A percentile compares a stretch with the other conserved stretches of the same genome.
These are phyloP conservation scores for Electrona antarctica DNA, from an alignment of 2,113 vertebrate species.

Conservation along the genomic window DNA sequence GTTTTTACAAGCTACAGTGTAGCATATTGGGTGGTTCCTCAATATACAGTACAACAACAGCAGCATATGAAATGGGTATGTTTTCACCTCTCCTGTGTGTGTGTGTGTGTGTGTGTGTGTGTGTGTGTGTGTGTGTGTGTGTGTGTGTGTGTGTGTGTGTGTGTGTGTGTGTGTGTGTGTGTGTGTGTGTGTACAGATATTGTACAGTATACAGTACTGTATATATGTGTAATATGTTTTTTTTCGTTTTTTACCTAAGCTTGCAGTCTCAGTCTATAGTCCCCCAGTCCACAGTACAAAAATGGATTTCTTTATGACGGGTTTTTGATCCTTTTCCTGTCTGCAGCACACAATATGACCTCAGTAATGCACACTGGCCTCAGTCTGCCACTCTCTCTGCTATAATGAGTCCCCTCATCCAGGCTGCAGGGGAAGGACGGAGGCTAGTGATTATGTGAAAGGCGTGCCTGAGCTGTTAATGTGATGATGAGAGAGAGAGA, in stretches of 20 bases:
- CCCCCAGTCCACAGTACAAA: not conserved
- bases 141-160: no score
- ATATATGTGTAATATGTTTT: no score
- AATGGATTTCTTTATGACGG: not conserved
- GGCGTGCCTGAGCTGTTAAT: conserved; percentile 68
- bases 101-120: no score
- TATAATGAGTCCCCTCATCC: conserved; percentile 70
- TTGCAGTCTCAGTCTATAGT: not conserved
- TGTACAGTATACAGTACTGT: not conserved
- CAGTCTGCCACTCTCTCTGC: conserved; percentile 29
- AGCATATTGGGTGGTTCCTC: no score
- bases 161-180: no score
- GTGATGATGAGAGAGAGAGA: conserved; percentile 37
- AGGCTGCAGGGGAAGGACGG: conserved; percentile 56
- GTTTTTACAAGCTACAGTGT: conserved; percentile 6
- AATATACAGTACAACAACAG: no score
- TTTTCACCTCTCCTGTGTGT: not conserved
- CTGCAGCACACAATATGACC: conserved; percentile 32
- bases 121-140: no score
- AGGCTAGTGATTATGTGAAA: conserved; percentile 68
- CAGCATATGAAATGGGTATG: no score
- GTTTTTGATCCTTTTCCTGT: conserved; percentile 23
- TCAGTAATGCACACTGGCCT: conserved; percentile 34
- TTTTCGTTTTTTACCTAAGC: not conserved
- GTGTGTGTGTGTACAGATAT: no score